Conservation (phyloP, 2,797 vertebrate species). For the Gymnoscopelus microlampas region DNA sequence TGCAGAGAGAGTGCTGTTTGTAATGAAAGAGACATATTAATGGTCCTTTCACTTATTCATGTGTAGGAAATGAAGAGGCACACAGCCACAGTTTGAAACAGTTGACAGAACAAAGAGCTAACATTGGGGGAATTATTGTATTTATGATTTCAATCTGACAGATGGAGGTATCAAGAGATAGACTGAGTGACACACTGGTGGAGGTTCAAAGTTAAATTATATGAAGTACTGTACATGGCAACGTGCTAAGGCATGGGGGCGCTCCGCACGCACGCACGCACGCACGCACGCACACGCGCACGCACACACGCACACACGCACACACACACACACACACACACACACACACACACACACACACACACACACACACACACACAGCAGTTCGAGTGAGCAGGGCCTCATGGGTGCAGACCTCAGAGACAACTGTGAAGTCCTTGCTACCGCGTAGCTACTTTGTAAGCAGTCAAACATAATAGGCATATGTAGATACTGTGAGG, state of each 20-base stretch:
- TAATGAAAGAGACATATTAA: slow-evolving; percentile 85
- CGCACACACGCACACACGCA: not conserved
- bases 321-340: slow-evolving; percentile 12
- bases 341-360: slow-evolving; percentile 11
- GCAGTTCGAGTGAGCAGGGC: slow-evolving; percentile 49
- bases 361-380: not conserved
- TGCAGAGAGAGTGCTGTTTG: slow-evolving; percentile 41
- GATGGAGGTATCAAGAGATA: slow-evolving; percentile 78
- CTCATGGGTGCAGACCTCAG: slow-evolving; percentile 41
- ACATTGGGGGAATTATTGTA: slow-evolving; percentile 82
- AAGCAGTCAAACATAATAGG: slow-evolving; percentile 18
- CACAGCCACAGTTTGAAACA: slow-evolving; percentile 70
- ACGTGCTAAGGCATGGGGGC: slow-evolving; percentile 59
- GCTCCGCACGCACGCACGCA: not conserved
- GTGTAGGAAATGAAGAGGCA: slow-evolving; percentile 77
- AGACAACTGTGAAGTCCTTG: slow-evolving; percentile 40
- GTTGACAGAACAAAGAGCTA: slow-evolving; percentile 80
- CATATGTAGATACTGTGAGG: not conserved
- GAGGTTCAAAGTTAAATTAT: slow-evolving; percentile 84
- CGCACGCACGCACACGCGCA: not conserved
- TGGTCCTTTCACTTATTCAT: slow-evolving; percentile 82
- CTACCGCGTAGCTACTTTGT: slow-evolving; percentile 29
- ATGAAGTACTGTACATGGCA: slow-evolving; percentile 72
- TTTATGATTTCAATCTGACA: slow-evolving; percentile 82
- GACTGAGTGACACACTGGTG: slow-evolving; percentile 79